Conservation (phyloP, 1,140 invertebrate genomes). For the Drosophila pseudoobscura region DNA sequence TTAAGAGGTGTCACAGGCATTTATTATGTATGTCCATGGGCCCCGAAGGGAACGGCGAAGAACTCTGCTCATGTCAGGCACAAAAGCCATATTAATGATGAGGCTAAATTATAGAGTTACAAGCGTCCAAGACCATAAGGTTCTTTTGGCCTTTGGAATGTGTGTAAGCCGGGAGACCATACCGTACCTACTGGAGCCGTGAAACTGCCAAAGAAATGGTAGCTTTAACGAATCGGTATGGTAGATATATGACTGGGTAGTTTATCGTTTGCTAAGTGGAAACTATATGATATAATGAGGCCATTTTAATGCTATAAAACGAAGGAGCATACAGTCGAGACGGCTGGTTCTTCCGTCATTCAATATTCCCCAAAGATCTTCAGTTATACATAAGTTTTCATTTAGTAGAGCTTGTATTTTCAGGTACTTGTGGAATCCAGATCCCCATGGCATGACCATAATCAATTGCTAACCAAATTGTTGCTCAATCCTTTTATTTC, state of each 20-base stretch:
- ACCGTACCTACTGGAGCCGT: too few species aligned
- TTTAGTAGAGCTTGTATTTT: too few species aligned
- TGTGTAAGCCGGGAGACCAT: too few species aligned
- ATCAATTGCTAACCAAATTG: slow-evolving; percentile 22
- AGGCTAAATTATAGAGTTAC: slow-evolving; percentile 41
- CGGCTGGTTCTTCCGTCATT: too few species aligned
- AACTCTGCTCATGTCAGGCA: slow-evolving; percentile 1
- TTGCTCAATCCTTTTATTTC: slow-evolving; percentile 35
- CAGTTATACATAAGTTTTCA: too few species aligned
- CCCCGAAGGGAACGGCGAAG: slow-evolving; percentile 2
- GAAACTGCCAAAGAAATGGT: too few species aligned
- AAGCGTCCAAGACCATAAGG: slow-evolving; percentile 5
- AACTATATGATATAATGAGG: background rate
- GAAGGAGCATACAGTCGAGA: too few species aligned
- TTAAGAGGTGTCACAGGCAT: slow-evolving; percentile 58
- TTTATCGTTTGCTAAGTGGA: too few species aligned
- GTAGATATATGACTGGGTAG: too few species aligned
- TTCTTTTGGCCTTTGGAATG: slow-evolving; percentile 8
- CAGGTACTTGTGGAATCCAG: background rate
- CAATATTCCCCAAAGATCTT: too few species aligned
- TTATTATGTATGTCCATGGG: slow-evolving; percentile 25
- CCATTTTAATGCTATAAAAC: background rate
- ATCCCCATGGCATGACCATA: background rate
- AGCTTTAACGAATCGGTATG: too few species aligned
- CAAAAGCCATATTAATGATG: slow-evolving; percentile 50